A percentile compares a stretch with the other conserved stretches of the same genome.
Evolutionary conservation across 1,140 invertebrate species (phyloP).

Genomic region (Microvelia longipes): DNA sequence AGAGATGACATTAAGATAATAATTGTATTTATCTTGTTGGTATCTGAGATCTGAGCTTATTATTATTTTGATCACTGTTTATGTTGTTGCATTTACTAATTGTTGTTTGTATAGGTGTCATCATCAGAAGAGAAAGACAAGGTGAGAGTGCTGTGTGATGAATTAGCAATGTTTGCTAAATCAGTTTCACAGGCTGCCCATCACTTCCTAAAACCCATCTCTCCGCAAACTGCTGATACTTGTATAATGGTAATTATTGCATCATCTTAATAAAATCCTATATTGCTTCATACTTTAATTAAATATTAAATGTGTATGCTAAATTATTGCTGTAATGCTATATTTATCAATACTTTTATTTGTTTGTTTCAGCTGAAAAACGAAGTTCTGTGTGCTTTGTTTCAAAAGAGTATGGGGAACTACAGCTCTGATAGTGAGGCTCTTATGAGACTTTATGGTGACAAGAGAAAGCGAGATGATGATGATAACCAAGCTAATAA

Average conservation of each 20-base stretch:
- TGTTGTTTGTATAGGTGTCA: not conserved
- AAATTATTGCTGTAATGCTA: no score
- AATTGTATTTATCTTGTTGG: no score
- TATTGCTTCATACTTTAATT: no score
- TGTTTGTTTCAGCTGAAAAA: not conserved
- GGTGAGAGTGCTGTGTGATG: not conserved
- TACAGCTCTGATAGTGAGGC: not conserved
- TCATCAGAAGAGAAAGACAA: not conserved
- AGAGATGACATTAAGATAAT: no score
- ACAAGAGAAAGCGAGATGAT: not conserved
- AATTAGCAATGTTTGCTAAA: not conserved
- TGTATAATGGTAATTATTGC: not conserved
- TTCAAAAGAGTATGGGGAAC: not conserved
- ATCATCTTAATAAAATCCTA: no score
- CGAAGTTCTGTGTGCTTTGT: not conserved
- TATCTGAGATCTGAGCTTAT: no score
- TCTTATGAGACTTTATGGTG: not conserved
- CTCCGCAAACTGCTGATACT: not conserved
- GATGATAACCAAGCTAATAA: not conserved
- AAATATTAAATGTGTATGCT: no score
- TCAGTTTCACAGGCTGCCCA: not conserved
- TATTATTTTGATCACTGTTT: no score
- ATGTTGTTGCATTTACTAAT: no score
- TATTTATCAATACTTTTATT: no score
- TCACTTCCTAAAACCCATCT: not conserved